Conservation (phyloP, 2,797 vertebrate species). For the Helostoma temminkii region DNA sequence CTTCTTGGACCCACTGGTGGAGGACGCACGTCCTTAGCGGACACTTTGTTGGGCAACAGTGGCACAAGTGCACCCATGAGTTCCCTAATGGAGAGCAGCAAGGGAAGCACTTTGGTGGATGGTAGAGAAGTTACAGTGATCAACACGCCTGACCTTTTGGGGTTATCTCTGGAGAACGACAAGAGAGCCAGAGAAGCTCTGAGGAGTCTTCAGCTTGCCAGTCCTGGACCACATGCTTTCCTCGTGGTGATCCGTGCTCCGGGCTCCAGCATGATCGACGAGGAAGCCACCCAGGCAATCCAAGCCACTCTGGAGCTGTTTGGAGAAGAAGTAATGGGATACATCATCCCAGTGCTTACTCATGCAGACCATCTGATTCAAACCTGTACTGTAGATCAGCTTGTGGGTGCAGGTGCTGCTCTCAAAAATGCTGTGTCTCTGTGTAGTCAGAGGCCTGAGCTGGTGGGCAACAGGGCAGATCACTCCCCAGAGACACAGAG, state of each 20-base stretch:
- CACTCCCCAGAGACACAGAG: conserved; percentile 34
- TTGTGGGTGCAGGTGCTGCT: conserved; percentile 54
- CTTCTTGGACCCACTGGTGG: conserved; percentile 69
- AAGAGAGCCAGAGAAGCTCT: conserved; percentile 73
- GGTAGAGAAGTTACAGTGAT: conserved; percentile 65
- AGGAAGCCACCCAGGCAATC: conserved; percentile 41
- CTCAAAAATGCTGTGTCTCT: conserved; percentile 51
- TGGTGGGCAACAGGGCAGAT: conserved; percentile 62
- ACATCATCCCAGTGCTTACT: conserved; percentile 73
- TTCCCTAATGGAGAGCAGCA: conserved; percentile 54
- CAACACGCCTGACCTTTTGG: conserved; percentile 78
- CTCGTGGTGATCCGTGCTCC: conserved; percentile 69
- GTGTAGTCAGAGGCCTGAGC: conserved; percentile 68
- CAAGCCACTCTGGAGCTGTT: conserved; percentile 57
- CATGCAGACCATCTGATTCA: conserved; percentile 44
- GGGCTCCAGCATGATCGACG: conserved; percentile 16
- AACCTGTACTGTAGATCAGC: conserved; percentile 37
- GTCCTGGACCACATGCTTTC: conserved; percentile 79
- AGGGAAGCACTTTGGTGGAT: conserved; percentile 42
- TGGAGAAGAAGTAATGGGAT: conserved; percentile 43
- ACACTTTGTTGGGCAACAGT: conserved; percentile 60
- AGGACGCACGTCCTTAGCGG: conserved; percentile 57
- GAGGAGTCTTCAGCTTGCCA: conserved; percentile 73
- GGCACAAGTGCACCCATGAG: not conserved
- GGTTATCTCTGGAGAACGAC: conserved; percentile 39